Percentiles rank a stretch among this genome's conserved stretches.
Evolutionary conservation across 2,797 vertebrate species (phyloP).

Genomic region (Anabas testudineus): DNA sequence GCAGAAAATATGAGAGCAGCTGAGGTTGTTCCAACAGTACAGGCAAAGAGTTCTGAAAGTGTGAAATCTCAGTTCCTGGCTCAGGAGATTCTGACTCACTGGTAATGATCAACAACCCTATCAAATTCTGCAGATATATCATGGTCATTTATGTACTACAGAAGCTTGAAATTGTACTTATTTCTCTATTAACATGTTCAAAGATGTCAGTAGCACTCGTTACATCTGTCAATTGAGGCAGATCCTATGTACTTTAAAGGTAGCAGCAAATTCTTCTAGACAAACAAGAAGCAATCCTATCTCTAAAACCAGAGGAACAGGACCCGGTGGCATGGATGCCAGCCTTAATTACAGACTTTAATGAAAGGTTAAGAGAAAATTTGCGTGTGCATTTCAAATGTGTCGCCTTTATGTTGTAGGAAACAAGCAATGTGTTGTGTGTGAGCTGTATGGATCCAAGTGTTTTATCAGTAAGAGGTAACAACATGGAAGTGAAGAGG

Average conservation of each 20-base stretch:
- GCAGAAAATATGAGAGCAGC: conserved; percentile 52
- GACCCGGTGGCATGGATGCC: background rate
- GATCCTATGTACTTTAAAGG: conserved; percentile 24
- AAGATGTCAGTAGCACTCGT: conserved; percentile 6
- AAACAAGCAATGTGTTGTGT: too few species aligned
- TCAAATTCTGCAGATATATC: conserved; percentile 52
- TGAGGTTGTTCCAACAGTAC: conserved; percentile 49
- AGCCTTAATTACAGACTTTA: background rate
- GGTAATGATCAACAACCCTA: conserved; percentile 56
- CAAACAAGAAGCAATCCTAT: conserved; percentile 8
- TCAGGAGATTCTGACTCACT: conserved; percentile 44
- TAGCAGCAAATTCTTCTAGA: conserved; percentile 1
- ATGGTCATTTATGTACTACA: conserved; percentile 16
- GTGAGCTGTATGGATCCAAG: too few species aligned
- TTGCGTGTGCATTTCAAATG: background rate
- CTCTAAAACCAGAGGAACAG: background rate
- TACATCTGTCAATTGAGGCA: conserved; percentile 2
- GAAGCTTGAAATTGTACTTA: conserved; percentile 46
- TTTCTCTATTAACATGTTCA: conserved; percentile 36
- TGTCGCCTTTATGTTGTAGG: background rate
- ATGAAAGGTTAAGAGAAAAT: background rate
- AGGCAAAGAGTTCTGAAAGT: conserved; percentile 52
- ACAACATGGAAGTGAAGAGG: background rate
- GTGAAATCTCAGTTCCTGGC: conserved; percentile 44
- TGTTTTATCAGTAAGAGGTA: background rate